A percentile compares a stretch with the other conserved stretches of the same genome.
Conservation (phyloP, 1,140 invertebrate genomes). For the Lasaia peninsularis region DNA sequence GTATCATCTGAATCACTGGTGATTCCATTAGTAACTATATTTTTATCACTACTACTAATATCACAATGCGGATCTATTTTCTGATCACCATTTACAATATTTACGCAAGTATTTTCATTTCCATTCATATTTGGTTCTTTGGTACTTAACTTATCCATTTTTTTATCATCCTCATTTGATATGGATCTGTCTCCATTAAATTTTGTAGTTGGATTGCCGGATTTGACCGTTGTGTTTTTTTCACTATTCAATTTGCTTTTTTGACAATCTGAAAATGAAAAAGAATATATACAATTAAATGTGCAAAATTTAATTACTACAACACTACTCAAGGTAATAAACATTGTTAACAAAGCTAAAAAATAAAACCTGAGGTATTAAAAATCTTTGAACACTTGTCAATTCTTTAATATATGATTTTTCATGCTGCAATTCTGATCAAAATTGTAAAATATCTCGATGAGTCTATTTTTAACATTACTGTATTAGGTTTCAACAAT, state of each 20-base stretch:
- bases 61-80: constrained; percentile 69
- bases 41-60: constrained; percentile 73
- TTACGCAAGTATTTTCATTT: constrained; percentile 43
- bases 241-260: constrained; percentile 52
- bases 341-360: not conserved
- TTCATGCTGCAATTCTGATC: too few species aligned
- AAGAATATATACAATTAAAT: not conserved
- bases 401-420: too few species aligned
- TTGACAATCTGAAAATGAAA: constrained; percentile 47
- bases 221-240: constrained; percentile 46
- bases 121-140: constrained; percentile 69
- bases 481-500: too few species aligned
- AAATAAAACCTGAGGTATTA: not conserved
- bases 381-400: not conserved
- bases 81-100: constrained; percentile 59
- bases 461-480: too few species aligned
- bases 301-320: too few species aligned
- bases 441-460: too few species aligned
- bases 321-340: not conserved
- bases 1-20: constrained; percentile 62
- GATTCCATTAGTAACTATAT: constrained; percentile 70
- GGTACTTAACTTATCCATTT: constrained; percentile 57
- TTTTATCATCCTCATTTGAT: constrained; percentile 44
- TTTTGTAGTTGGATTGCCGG: constrained; percentile 40
- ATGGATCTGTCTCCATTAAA: constrained; percentile 49